phyloP scores from a whole-genome alignment of 1,140 invertebrate genomes.

The Aradophagus sp. region DNA sequence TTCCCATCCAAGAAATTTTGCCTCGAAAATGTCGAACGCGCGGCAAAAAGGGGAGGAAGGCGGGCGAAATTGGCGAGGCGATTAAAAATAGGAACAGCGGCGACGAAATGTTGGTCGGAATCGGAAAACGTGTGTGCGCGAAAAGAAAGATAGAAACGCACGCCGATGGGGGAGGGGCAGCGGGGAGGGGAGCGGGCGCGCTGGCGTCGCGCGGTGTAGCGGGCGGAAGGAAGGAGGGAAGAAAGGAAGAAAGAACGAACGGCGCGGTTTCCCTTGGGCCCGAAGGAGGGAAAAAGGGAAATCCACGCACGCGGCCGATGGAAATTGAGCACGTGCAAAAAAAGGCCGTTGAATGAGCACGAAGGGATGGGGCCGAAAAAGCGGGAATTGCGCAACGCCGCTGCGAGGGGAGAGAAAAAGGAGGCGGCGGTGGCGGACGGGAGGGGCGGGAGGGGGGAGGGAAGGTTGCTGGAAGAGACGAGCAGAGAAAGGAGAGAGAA shows the following conservation, averaged over 20 bases:
- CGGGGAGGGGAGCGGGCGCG: conserved; percentile 1
- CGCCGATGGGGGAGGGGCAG: background rate
- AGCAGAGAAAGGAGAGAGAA: no score
- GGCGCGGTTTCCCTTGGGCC: background rate
- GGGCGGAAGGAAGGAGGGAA: background rate
- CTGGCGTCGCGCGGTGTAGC: background rate
- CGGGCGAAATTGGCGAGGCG: conserved; percentile 24
- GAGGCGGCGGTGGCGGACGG: background rate
- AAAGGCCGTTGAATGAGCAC: conserved; percentile 1
- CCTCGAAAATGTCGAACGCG: background rate
- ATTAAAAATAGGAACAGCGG: conserved; percentile 47
- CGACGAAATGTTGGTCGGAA: conserved; percentile 38
- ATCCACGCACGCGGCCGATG: conserved; percentile 3
- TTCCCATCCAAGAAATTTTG: no score
- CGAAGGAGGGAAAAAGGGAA: conserved; percentile 6
- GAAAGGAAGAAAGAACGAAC: conserved; percentile 3
- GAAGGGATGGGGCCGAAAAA: background rate
- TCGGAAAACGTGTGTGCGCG: conserved; percentile 41
- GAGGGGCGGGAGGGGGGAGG: background rate
- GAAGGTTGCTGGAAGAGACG: no score
- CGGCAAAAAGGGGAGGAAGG: conserved; percentile 2
- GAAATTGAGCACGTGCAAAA: no score
- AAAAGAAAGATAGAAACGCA: conserved; percentile 32
- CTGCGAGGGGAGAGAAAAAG: background rate
- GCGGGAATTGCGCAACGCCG: background rate